phyloP scores from a whole-genome alignment of 2,797 vertebrate species.

The Selene dorsalis region DNA sequence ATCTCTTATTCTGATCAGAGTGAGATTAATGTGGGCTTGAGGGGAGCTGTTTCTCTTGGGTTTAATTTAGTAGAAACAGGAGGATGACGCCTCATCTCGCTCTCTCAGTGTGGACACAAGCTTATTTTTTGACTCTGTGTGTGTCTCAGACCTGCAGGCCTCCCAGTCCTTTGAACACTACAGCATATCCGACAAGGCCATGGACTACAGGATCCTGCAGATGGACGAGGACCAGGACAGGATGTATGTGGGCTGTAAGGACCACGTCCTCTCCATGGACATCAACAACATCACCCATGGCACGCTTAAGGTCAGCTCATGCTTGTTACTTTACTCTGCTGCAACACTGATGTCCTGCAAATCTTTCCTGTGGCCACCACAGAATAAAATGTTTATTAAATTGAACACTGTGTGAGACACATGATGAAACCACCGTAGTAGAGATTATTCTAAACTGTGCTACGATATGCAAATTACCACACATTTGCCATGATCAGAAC shows the following conservation, averaged over 20 bases:
- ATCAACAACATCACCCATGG: conserved; percentile 97
- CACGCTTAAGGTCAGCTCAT: conserved; percentile 89
- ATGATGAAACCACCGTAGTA: not conserved
- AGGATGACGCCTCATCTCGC: not conserved
- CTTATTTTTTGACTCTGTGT: conserved; percentile 17
- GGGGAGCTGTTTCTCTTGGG: conserved; percentile 16
- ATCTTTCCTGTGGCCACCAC: not conserved
- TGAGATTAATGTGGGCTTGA: not conserved
- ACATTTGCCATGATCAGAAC: conserved; percentile 45
- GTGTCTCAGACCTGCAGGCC: conserved; percentile 88
- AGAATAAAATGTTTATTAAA: conserved; percentile 5
- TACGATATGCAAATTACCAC: conserved; percentile 59
- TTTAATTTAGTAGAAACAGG: conserved; percentile 9
- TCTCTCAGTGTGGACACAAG: not conserved
- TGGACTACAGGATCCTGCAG: conserved; percentile 97
- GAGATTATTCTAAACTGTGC: conserved; percentile 35
- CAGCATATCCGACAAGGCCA: conserved; percentile 89
- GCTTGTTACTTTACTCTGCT: not conserved
- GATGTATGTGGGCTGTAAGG: conserved; percentile 97
- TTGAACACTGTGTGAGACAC: not conserved
- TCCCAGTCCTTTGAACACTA: conserved; percentile 91
- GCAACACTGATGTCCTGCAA: not conserved
- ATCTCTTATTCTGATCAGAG: conserved; percentile 9
- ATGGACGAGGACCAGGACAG: conserved; percentile 99
- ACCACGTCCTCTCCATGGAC: conserved; percentile 96